Conservation (phyloP, 2,888 invertebrate genomes). For the Cryptophagus acutangulus region DNA sequence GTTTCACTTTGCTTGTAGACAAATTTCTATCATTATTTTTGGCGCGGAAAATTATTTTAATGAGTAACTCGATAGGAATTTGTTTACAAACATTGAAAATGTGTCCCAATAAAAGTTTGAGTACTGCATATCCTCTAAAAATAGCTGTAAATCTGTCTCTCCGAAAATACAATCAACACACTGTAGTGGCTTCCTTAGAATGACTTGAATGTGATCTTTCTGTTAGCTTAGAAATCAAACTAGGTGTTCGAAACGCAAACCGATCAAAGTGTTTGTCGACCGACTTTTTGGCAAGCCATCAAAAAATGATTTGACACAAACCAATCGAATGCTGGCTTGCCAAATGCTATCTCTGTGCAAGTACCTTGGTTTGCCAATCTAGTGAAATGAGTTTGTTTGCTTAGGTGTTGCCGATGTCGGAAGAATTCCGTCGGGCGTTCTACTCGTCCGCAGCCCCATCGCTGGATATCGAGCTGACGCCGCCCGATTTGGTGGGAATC, state of each 20-base stretch:
- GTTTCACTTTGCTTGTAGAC: neutral
- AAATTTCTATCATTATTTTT: neutral
- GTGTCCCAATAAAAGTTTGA: no score
- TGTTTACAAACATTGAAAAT: no score
- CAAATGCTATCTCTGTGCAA: neutral
- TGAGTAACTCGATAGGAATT: no score
- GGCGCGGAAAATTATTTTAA: neutral
- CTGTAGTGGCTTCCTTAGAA: constrained; percentile 40
- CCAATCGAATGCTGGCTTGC: no score
- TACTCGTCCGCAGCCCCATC: constrained; percentile 71
- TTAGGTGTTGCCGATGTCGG: constrained; percentile 93
- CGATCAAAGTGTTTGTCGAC: no score
- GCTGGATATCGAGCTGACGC: constrained; percentile 78
- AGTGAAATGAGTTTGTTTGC: constrained; percentile 21
- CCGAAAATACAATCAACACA: constrained; percentile 26
- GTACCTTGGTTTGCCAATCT: neutral
- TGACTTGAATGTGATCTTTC: constrained; percentile 35
- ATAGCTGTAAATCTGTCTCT: constrained; percentile 1
- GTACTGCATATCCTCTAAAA: no score
- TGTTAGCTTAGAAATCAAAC: constrained; percentile 27
- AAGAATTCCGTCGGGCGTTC: constrained; percentile 78
- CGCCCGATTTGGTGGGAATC: constrained; percentile 84
- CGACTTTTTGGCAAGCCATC: no score
- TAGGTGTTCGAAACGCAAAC: no score
- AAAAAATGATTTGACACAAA: neutral